Evolutionary conservation across 2,797 vertebrate genomes (phyloP), one percentile per base, ranked within the genome.

Genomic region (Hoplostethus mediterraneus): DNA sequence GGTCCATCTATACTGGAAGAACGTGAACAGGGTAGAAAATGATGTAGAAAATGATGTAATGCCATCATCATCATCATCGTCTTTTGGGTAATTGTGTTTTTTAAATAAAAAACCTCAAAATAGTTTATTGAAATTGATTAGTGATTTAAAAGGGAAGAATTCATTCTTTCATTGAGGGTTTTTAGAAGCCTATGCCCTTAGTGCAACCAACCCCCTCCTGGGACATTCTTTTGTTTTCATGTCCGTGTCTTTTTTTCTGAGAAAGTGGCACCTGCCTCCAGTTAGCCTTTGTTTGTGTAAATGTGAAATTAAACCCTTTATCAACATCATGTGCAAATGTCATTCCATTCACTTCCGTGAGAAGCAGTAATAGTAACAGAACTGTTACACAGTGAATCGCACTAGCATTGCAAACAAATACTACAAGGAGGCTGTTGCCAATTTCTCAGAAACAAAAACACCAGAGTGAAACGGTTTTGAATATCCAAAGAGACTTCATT

Each of bases 351-450:
- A 52, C 0, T 38, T 28, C 8, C 8, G 16, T 6, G 45, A 6
- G 53, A 13, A 33, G 25, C 1, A 53, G 13, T 21, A 47, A 28
- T 12, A 58, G 62, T 14, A 28, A 55, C 40, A 68, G 17, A 47
- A 48, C 51, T 53, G 74, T 73, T 81, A 65, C n/a, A 44, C 45
- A 17, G 13, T 1, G 9, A 59, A 21, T 56, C 12, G 14, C 13
- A 14, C 44, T 45, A 25, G 52, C 63, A 72, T 54, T 58, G 51
- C 6, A 65, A 61, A 31, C 8, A 36, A 48, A 51, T 17, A 31
- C 40, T 30, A 44, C 13, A 1, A 30, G 12, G 7, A 25, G n/a
- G 16, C 16, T 63, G 25, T 38, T 49, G 47, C 6, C n/a, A 17
- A 49, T 49, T 48, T n/a, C 45, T 48, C n/a, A 13, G 44, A 13